Evolutionary conservation across 2,797 vertebrate genomes (phyloP), one percentile per base, ranked within the genome.

Genomic region (Spea hammondii): DNA sequence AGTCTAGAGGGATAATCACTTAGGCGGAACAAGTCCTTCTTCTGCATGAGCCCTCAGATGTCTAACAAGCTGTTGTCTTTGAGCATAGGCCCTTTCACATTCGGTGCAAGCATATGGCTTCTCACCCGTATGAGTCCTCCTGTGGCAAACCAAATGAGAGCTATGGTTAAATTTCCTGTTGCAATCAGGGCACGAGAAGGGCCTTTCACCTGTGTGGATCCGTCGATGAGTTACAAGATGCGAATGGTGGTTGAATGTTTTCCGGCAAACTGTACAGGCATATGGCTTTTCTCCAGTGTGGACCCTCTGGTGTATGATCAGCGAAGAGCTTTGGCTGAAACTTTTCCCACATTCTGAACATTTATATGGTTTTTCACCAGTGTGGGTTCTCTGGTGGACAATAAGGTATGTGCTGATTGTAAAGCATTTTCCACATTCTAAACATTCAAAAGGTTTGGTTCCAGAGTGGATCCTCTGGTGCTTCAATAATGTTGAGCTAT

Each of bases 271-370:
- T 5, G 64, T 54, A 8, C 69, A 70, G 0, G 17, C 17, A 45
- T 50, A 70, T 9, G 51, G 32, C 10, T 9, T 70, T 5, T 82
- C 0, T 64, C 48, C 72, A 4, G 44, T 45, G 0, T 88, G 87
- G 44, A 70, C 84, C 0, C 84, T 85, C 65, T 86, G 87, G 53
- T 89, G 88, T 13, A 88, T 85, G 75, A 80, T 65, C 46, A 89
- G 85, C 72, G 89, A 86, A 0, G 87, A 89, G 44, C 82, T 87
- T 64, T 87, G 85, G 48, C 84, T 87, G 71, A 88, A 91, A 46
- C 84, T 80, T 60, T 86, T 87, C 0, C 88, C 86, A 0, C 88
- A 89, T 5, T 84, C 76, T 0, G 86, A 78, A 74, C 88, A 89
- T 48, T 84, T 67, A 2, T 85, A 88, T 12, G 87, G 86, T 0